A percentile compares a stretch with the other conserved stretches of the same genome.
phyloP scores from a whole-genome alignment of 2,888 invertebrate genomes.

The Loripinus fragilis region DNA sequence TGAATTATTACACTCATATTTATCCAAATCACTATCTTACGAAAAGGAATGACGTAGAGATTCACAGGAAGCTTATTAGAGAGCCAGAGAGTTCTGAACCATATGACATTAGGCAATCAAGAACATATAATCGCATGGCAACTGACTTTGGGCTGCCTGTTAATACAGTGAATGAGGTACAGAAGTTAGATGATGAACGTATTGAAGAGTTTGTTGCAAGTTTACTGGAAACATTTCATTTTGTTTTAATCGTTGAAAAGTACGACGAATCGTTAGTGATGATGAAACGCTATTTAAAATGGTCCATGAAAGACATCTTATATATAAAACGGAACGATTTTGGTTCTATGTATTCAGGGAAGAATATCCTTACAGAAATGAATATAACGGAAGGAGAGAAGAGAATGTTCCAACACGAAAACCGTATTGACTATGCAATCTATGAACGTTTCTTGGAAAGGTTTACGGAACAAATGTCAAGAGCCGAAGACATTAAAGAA shows the following conservation, averaged over 20 bases:
- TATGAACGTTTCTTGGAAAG: neutral
- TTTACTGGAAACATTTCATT: neutral
- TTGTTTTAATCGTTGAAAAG: constrained; percentile 25
- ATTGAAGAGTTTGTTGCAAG: neutral
- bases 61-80: neutral
- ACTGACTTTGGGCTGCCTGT: neutral
- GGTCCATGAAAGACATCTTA: constrained; percentile 29
- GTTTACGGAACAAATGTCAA: neutral
- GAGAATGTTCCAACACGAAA: neutral
- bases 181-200: neutral
- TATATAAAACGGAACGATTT: constrained; percentile 18
- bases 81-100: neutral
- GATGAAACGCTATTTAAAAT: constrained; percentile 12
- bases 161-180: neutral
- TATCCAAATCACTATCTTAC: neutral
- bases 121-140: constrained; percentile 9
- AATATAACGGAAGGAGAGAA: neutral
- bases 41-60: neutral
- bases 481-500: neutral
- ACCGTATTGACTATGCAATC: neutral
- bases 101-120: neutral
- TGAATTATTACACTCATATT: neutral
- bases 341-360: neutral
- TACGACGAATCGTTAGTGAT: constrained; percentile 32
- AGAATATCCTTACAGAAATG: neutral